A percentile compares a stretch with the other conserved stretches of the same genome.
Evolutionary conservation across 2,113 vertebrate species (phyloP).

Genomic region (Puntigrus tetrazona): DNA sequence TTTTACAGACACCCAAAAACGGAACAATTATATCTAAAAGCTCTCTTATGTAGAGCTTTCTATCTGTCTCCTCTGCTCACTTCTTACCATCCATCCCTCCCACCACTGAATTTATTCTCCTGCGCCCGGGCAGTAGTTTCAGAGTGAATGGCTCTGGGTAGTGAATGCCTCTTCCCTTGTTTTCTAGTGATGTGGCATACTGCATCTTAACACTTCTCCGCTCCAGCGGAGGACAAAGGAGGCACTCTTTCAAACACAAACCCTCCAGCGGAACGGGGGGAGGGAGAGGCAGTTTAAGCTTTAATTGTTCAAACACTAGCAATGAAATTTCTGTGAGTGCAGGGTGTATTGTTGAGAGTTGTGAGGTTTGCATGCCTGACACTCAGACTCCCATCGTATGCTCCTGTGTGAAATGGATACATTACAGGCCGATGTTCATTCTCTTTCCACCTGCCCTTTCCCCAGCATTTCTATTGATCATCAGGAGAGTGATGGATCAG

Average conservation of each 20-base stretch:
- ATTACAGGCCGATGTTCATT: slow-evolving; percentile 30
- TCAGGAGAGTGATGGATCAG: neutral
- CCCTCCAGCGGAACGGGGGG: slow-evolving; percentile 12
- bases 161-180: slow-evolving; percentile 42
- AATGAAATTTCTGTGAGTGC: slow-evolving; percentile 37
- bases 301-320: slow-evolving; percentile 43
- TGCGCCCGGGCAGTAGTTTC: slow-evolving; percentile 24
- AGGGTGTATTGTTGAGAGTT: neutral
- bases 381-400: neutral
- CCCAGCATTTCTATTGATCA: neutral
- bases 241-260: slow-evolving; percentile 43
- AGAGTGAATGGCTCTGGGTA: slow-evolving; percentile 36
- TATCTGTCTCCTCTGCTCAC: slow-evolving; percentile 13
- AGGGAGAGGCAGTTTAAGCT: slow-evolving; percentile 33
- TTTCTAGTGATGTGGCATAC: slow-evolving; percentile 36
- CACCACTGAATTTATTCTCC: slow-evolving; percentile 21
- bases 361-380: slow-evolving; percentile 36
- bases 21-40: slow-evolving; percentile 39
- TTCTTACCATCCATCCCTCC: slow-evolving; percentile 22
- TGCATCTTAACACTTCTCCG: slow-evolving; percentile 55
- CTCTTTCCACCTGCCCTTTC: slow-evolving; percentile 17
- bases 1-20: slow-evolving; percentile 37
- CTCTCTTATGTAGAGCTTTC: slow-evolving; percentile 20
- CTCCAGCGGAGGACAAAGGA: slow-evolving; percentile 49
- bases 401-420: slow-evolving; percentile 29